phyloP scores from a whole-genome alignment of 2,888 invertebrate genomes.

The Drosophila conformis region DNA sequence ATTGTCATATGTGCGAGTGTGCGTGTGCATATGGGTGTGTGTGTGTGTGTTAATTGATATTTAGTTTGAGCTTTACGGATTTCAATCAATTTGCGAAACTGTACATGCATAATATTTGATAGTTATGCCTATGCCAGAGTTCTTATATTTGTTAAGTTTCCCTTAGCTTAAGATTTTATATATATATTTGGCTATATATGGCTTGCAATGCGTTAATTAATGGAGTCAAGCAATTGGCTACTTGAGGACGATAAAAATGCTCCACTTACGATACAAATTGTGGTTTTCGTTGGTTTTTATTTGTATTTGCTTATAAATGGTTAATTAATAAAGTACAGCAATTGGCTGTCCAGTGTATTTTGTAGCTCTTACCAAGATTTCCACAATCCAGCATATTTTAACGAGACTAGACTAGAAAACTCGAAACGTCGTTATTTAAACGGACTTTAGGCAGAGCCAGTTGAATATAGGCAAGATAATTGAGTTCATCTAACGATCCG shows the following conservation, averaged over 20 bases:
- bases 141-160: background rate
- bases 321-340: too few species aligned
- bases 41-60: slow-evolving; percentile 38
- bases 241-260: too few species aligned
- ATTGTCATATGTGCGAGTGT: background rate
- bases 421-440: background rate
- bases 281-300: too few species aligned
- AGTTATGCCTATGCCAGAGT: background rate
- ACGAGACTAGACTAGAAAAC: background rate
- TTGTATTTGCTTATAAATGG: too few species aligned
- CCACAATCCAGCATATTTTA: background rate
- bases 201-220: background rate
- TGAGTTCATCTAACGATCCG: background rate
- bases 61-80: slow-evolving; percentile 18
- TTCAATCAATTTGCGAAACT: slow-evolving; percentile 22
- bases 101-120: slow-evolving; percentile 7
- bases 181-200: background rate
- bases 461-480: background rate
- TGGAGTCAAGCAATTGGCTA: too few species aligned
- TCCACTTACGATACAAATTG: too few species aligned
- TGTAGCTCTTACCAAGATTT: too few species aligned
- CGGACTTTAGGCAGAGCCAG: background rate
- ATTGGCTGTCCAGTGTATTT: too few species aligned
- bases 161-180: too few species aligned
- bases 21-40: background rate